Conservation (phyloP, 1,140 invertebrate species). For the Acyrthosiphon pisum region DNA sequence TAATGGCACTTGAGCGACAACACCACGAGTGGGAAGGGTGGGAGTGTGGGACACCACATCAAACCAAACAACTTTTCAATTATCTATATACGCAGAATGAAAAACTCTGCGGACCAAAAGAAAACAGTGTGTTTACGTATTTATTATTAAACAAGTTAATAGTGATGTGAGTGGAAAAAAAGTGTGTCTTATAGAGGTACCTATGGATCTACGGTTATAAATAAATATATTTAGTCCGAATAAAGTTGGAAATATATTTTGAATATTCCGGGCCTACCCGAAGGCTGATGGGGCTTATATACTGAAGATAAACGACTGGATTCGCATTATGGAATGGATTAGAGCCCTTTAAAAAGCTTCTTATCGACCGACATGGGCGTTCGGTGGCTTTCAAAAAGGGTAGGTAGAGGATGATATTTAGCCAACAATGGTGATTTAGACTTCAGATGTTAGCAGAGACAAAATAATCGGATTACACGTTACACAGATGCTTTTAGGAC, state of each 20-base stretch:
- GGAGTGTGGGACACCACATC: neutral
- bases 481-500: neutral
- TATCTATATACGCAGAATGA: neutral
- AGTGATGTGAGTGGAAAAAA: neutral
- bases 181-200: neutral
- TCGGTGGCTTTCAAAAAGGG: neutral
- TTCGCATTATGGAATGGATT: conserved; percentile 34
- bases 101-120: neutral
- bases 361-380: conserved; percentile 8
- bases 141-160: neutral
- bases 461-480: conserved; percentile 43
- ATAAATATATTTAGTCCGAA: neutral
- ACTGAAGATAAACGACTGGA: conserved; percentile 25
- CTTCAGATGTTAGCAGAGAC: neutral
- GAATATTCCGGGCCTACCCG: neutral
- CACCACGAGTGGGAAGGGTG: neutral
- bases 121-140: neutral
- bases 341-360: conserved; percentile 45
- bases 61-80: conserved; percentile 52
- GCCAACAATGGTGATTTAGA: conserved; percentile 23
- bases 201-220: neutral
- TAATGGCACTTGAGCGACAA: conserved; percentile 12
- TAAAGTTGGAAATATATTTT: neutral
- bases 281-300: conserved; percentile 12
- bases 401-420: neutral